Conservation (phyloP, 2,888 invertebrate genomes). For the Villa cingulata region DNA sequence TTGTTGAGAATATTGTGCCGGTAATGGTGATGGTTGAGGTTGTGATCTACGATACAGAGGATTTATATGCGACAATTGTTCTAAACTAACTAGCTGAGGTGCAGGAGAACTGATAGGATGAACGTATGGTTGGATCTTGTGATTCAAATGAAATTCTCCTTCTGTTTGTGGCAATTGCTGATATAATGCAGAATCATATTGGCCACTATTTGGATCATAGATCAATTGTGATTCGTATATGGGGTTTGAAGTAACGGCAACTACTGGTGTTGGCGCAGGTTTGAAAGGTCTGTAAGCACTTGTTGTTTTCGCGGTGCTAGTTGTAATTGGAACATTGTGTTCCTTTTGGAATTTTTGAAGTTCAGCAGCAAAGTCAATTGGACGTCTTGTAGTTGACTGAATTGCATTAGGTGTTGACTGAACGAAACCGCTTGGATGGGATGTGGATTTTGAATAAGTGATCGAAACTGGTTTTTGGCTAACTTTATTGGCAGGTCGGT, state of each 20-base stretch:
- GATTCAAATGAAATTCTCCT: slow-evolving; percentile 57
- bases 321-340: slow-evolving; percentile 45
- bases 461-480: slow-evolving; percentile 39
- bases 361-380: slow-evolving; percentile 58
- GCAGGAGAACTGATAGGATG: slow-evolving; percentile 37
- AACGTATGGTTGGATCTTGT: slow-evolving; percentile 61
- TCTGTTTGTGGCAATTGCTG: slow-evolving; percentile 60
- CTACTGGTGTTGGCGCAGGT: slow-evolving; percentile 28
- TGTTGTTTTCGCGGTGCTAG: slow-evolving; percentile 20
- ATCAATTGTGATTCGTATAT: slow-evolving; percentile 65
- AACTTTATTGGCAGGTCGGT: slow-evolving; percentile 48
- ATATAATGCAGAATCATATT: slow-evolving; percentile 65
- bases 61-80: slow-evolving; percentile 41
- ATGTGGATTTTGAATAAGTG: slow-evolving; percentile 20
- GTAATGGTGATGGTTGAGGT: slow-evolving; percentile 23
- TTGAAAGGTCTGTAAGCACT: slow-evolving; percentile 22
- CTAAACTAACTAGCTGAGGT: slow-evolving; percentile 44
- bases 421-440: slow-evolving; percentile 17
- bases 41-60: slow-evolving; percentile 20
- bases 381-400: slow-evolving; percentile 25
- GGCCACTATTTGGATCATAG: slow-evolving; percentile 61
- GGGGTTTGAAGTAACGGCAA: slow-evolving; percentile 40
- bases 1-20: slow-evolving; percentile 25
- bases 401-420: slow-evolving; percentile 16
- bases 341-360: slow-evolving; percentile 60